Evolutionary conservation across 2,113 vertebrate genomes (phyloP).

Genomic region (Caracal caracal): DNA sequence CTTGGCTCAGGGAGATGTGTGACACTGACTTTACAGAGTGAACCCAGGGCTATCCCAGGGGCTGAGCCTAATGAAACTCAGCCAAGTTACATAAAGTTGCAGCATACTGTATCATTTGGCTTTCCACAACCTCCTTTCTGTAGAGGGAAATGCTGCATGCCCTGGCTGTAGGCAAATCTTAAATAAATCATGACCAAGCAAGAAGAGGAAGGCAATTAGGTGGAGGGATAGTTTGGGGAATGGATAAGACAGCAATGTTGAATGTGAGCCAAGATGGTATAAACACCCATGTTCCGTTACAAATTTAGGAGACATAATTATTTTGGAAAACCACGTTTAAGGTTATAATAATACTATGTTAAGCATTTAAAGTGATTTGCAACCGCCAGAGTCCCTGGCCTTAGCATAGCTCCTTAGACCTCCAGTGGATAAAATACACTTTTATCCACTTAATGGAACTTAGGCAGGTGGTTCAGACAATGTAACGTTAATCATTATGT

Average conservation of each 20-base stretch:
- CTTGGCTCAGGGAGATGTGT: fast-evolving
- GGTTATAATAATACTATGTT: neutral
- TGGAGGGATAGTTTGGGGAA: neutral
- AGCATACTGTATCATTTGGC: fast-evolving
- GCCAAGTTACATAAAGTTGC: neutral
- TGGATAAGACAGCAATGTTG: fast-evolving
- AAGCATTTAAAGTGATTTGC: neutral
- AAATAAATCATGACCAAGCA: neutral
- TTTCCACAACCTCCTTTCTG: neutral
- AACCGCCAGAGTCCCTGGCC: neutral
- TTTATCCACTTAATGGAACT: neutral
- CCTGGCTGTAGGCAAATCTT: neutral
- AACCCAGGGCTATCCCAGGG: neutral
- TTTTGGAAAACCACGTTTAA: neutral
- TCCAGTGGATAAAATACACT: neutral
- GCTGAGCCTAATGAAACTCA: neutral
- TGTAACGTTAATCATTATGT: neutral
- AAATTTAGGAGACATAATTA: neutral
- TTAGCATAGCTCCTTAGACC: neutral
- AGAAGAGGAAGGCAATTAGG: neutral
- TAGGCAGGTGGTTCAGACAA: neutral
- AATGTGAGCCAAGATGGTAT: neutral
- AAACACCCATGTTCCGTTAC: neutral
- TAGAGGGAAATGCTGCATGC: neutral
- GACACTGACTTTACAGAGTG: fast-evolving